phyloP scores from a whole-genome alignment of 2,888 invertebrate species.

The Heliconius cydno region DNA sequence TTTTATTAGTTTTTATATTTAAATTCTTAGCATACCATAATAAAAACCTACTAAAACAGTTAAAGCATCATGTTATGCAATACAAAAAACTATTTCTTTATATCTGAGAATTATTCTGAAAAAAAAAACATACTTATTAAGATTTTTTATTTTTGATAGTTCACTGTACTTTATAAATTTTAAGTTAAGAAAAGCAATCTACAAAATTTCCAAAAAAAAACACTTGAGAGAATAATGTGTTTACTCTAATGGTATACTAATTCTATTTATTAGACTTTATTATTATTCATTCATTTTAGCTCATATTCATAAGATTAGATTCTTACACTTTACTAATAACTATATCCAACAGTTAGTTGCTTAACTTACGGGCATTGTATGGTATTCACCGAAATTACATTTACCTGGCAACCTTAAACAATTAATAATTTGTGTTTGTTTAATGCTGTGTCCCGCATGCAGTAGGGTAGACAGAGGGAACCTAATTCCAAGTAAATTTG shows the following conservation, averaged over 20 bases:
- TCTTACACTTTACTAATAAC: slow-evolving; percentile 59
- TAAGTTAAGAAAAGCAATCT: not conserved
- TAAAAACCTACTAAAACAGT: slow-evolving; percentile 22
- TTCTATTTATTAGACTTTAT: slow-evolving; percentile 44
- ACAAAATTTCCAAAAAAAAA: not conserved
- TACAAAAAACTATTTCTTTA: slow-evolving; percentile 4
- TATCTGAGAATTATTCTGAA: not conserved
- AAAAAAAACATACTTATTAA: not conserved
- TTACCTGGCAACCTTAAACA: slow-evolving; percentile 28
- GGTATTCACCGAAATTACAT: slow-evolving; percentile 33
- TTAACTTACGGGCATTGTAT: slow-evolving; percentile 31
- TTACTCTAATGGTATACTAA: slow-evolving; percentile 39
- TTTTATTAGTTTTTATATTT: slow-evolving; percentile 30
- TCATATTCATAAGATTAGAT: slow-evolving; percentile 82
- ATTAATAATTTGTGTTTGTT: not conserved
- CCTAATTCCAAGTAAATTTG: not conserved
- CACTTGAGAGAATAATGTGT: slow-evolving; percentile 11
- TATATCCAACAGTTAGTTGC: slow-evolving; percentile 47
- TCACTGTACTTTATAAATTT: not conserved
- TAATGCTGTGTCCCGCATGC: not conserved
- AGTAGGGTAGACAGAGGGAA: not conserved
- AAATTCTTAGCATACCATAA: slow-evolving; percentile 35
- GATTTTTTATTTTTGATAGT: not conserved
- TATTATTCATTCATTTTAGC: slow-evolving; percentile 61
- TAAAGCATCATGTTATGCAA: not conserved